Evolutionary conservation across 2,113 vertebrate species (phyloP).

Genomic region (Circaetus cinerascens): DNA sequence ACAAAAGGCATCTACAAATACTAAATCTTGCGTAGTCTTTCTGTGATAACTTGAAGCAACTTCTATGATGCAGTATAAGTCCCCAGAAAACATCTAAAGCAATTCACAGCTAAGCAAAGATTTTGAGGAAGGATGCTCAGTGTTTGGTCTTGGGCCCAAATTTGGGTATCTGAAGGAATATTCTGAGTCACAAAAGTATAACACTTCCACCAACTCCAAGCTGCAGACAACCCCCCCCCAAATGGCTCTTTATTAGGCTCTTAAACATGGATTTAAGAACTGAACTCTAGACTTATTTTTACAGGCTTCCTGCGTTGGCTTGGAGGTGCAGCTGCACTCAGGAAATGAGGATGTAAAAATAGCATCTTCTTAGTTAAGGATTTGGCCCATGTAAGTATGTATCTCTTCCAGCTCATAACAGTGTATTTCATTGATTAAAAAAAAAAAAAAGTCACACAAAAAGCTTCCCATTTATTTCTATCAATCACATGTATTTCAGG

Average conservation of each 20-base stretch:
- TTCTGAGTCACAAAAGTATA: neutral
- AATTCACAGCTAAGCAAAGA: neutral
- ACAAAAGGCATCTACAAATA: neutral
- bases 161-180: neutral
- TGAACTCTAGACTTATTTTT: neutral
- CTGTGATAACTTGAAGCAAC: neutral
- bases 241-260: neutral
- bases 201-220: neutral
- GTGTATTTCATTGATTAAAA: neutral
- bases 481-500: neutral
- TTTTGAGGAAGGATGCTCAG: neutral
- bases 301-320: neutral
- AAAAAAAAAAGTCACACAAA: neutral
- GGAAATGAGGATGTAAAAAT: slow-evolving; percentile 49
- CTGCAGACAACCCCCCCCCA: rapidly evolving
- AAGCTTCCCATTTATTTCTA: neutral
- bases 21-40: neutral
- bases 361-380: slow-evolving; percentile 21
- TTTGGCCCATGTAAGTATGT: neutral
- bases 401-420: neutral
- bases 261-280: neutral
- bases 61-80: neutral
- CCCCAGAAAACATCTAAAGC: neutral
- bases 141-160: neutral
- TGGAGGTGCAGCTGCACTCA: neutral